phyloP scores from a whole-genome alignment of 2,888 invertebrate species.

The Apodemia zela region DNA sequence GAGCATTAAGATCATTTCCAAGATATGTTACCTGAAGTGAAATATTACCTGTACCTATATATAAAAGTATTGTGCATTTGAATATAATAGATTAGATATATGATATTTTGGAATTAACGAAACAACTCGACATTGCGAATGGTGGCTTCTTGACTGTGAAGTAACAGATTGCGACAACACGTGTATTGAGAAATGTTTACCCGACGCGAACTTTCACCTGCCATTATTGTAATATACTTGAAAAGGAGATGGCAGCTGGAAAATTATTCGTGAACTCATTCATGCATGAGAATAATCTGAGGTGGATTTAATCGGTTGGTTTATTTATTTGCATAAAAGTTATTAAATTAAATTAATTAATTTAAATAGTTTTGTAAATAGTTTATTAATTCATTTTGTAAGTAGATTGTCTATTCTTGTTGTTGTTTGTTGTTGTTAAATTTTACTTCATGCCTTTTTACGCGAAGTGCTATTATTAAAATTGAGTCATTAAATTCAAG shows the following conservation, averaged over 20 bases:
- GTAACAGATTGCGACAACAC: background rate
- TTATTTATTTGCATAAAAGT: background rate
- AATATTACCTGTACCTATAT: too few relatives aligned
- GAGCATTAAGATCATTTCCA: too few relatives aligned
- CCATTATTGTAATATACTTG: constrained; percentile 17
- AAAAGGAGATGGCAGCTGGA: constrained; percentile 7
- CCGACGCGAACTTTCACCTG: constrained; percentile 25
- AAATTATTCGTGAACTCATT: constrained; percentile 9
- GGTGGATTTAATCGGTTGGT: background rate
- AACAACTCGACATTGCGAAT: background rate
- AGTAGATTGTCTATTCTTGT: too few relatives aligned
- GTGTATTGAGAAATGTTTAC: constrained; percentile 18
- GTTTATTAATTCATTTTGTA: too few relatives aligned
- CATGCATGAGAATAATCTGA: background rate
- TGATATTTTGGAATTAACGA: background rate
- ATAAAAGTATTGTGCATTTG: too few relatives aligned
- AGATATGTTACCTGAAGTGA: too few relatives aligned
- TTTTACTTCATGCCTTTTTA: too few relatives aligned
- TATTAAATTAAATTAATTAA: too few relatives aligned
- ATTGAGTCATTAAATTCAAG: background rate
- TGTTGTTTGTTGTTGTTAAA: too few relatives aligned
- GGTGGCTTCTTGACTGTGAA: background rate
- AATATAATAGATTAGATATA: too few relatives aligned
- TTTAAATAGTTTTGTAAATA: too few relatives aligned
- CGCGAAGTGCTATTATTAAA: too few relatives aligned